Base-by-base conservation (phyloP, 2,113 vertebrate species). In the Albula glossodonta region DNA sequence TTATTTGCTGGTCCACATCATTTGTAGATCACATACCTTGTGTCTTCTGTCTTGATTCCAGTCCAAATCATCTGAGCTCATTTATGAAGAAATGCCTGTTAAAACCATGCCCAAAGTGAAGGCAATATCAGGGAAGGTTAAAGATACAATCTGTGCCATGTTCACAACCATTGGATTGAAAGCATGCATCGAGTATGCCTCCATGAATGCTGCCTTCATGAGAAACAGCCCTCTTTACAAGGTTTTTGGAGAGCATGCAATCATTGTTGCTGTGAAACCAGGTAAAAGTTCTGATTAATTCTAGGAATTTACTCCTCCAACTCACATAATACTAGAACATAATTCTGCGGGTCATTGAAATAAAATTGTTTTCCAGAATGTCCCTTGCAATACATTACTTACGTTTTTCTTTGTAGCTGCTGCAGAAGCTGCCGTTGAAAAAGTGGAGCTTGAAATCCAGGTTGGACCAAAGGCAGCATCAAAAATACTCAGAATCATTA, bases 371-470 rank as follows among this genome's bases (percentile, higher is more conserved):
- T 41, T 41, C 0, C 31, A 41, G 31, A 56, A 9, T 3, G 12
- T 3, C n/a, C 6, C 63, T 70, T 70, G 12, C 63, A 22, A 70
- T 70, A 74, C n/a, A 25, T 2, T 25, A 74, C 22, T 74, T 74
- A 74, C 4, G 6, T 74, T 7, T 74, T 74, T n/a, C 8, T 41
- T 78, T 87, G 89, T 85, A 89, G 81, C 79, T 94, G 94, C 88
- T 89, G 92, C 93, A 92, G 95, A 90, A 52, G 87, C 89, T 89
- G 87, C 70, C 1, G 86, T 96, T 86, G 94, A 97, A 86, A 97
- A 94, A 93, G 90, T 97, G 51, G 91, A 94, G 82, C 41, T 97
- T 87, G 95, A 97, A 57, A 63, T 97, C 56, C 94, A 96, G 74
- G 80, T 93, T 83, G 95, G 96, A 92, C 88, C 93, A 85, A 95